phyloP scores from a whole-genome alignment of 2,888 invertebrate species.

The Sinopyrophorus schimmeli region DNA sequence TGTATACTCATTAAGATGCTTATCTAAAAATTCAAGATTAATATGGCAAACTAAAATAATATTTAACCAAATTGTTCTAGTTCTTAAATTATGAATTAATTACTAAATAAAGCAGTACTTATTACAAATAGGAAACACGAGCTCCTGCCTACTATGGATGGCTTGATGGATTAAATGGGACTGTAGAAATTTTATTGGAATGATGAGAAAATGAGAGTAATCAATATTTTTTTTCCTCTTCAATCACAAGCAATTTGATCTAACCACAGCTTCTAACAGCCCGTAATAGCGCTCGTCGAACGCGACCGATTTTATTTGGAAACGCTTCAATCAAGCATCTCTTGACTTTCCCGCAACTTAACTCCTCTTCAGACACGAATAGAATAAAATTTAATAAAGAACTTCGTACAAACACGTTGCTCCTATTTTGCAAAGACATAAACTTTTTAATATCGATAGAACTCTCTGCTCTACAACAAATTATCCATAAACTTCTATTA shows the following conservation, averaged over 20 bases:
- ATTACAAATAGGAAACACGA: no score
- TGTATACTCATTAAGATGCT: no score
- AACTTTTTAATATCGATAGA: no score
- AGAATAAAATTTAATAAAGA: constrained; percentile 20
- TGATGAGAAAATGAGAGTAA: constrained; percentile 22
- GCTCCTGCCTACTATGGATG: no score
- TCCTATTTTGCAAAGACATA: not conserved
- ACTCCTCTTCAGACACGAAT: constrained; percentile 33
- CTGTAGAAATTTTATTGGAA: no score
- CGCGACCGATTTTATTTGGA: constrained; percentile 57
- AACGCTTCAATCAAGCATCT: constrained; percentile 56
- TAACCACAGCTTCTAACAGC: constrained; percentile 56
- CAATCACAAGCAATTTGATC: constrained; percentile 50
- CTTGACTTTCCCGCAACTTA: constrained; percentile 55
- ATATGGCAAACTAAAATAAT: no score
- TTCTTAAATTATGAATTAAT: no score
- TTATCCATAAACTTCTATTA: not conserved
- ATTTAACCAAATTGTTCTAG: no score
- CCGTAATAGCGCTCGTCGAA: constrained; percentile 53
- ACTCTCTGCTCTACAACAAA: no score
- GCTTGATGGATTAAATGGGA: no score
- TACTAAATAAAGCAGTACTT: no score
- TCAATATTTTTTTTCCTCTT: constrained; percentile 37
- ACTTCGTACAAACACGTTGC: constrained; percentile 7
- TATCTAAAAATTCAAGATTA: no score